phyloP scores from a whole-genome alignment of 2,797 vertebrate genomes.

The Enoplosus armatus region DNA sequence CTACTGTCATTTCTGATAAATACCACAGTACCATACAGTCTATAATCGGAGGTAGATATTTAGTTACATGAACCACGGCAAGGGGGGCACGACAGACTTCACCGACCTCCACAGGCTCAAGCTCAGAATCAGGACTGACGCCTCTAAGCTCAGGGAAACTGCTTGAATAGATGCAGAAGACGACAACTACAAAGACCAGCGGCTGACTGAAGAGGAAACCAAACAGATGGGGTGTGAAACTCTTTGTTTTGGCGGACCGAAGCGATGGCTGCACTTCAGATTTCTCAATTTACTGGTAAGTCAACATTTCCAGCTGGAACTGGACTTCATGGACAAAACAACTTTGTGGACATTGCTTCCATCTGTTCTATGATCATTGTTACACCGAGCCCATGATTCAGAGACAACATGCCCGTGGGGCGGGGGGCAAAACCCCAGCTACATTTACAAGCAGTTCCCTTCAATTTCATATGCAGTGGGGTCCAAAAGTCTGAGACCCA shows the following conservation, averaged over 20 bases:
- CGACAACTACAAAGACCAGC: conserved; percentile 7
- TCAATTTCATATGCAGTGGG: no score
- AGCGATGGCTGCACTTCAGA: conserved; percentile 20
- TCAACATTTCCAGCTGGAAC: conserved; percentile 57
- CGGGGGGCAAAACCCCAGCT: neutral
- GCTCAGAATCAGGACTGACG: neutral
- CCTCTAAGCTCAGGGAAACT: neutral
- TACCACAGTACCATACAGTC: neutral
- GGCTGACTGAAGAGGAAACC: conserved; percentile 24
- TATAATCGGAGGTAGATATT: neutral
- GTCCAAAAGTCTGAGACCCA: no score
- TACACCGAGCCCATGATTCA: neutral
- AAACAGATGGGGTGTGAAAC: conserved; percentile 31
- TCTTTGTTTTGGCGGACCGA: conserved; percentile 34
- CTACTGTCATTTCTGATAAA: no score
- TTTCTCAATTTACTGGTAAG: conserved; percentile 45
- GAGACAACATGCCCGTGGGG: neutral
- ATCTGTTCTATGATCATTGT: conserved; percentile 40
- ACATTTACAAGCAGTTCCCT: conserved; percentile 18
- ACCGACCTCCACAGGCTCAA: neutral
- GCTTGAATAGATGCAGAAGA: conserved; percentile 3
- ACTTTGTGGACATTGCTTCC: conserved; percentile 48
- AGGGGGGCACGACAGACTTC: neutral
- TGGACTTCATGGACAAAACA: conserved; percentile 26
- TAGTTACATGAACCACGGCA: neutral